Base-by-base conservation (phyloP, 2,888 invertebrate species). In the Liopterus haemorrhoidalis region DNA sequence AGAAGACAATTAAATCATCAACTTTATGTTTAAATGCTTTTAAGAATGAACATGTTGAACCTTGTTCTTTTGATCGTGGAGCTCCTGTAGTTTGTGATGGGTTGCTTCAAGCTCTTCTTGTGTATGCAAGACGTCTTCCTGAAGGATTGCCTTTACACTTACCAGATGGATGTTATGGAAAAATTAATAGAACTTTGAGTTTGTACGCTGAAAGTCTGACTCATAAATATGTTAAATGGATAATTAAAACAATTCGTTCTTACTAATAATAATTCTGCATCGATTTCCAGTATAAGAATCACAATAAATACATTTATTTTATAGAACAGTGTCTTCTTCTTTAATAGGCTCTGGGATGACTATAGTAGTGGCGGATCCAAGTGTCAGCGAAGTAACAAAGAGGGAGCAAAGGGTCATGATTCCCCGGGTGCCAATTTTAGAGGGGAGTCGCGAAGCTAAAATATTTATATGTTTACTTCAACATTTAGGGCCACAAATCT, bases 51-150 rank as follows among this genome's bases (percentile, higher is more conserved):
- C 22, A 15, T 22, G n/a, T 44, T 12, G 43, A 44, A 31, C 43
- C 43, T 3, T 44, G 43, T 18, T 8, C 30, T 16, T 44, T 44
- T 18, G 43, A 44, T 21, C 37, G 43, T 16, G 43, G 43, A 3
- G 43, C 43, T 3, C 43, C 43, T 8, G 25, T 44, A 15, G 22
- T 44, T n/a, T 44, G 43, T 14, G 20, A 38, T 18, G 31, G 31
- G 3, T 9, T 19, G 12, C 24, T 44, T 4, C 43, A 44, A 31
- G 43, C 37, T 6, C 18, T 44, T 30, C 16, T 44, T 19, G 22
- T 44, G 5, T 37, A 44, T 30, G 24, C 37, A 22, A 37, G 43
- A 18, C 43, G 37, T 8, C 18, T 37, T 16, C 43, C 43, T 8
- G 15, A 20, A 22, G 18, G 11, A 8, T 8, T 37, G 12, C 43